Conservation (phyloP, 1,140 invertebrate species). For the Artemia franciscana region DNA sequence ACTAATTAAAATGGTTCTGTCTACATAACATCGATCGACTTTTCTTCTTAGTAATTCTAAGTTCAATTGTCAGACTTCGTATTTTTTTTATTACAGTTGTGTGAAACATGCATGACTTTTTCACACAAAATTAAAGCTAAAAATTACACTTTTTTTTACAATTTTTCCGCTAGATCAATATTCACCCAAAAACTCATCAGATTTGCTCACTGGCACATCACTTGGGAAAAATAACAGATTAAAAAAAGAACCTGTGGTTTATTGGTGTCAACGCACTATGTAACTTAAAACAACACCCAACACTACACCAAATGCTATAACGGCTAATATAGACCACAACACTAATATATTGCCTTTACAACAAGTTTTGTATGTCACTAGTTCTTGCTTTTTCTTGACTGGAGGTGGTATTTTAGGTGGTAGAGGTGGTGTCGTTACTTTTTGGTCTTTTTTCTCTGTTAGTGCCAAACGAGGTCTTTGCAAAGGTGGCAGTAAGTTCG, state of each 20-base stretch:
- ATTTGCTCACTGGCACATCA: too few relatives aligned
- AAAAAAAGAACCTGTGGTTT: neutral
- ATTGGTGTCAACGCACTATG: neutral
- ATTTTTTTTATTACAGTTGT: too few relatives aligned
- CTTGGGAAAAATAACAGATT: too few relatives aligned
- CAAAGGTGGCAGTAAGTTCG: conserved; percentile 7
- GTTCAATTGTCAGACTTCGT: too few relatives aligned
- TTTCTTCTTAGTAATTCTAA: too few relatives aligned
- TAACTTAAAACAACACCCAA: conserved; percentile 7
- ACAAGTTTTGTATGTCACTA: conserved; percentile 8
- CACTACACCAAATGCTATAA: conserved; percentile 9
- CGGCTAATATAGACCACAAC: conserved; percentile 8
- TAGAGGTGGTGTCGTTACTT: conserved; percentile 2
- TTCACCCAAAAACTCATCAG: too few relatives aligned
- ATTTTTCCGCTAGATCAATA: too few relatives aligned
- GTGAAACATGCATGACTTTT: too few relatives aligned
- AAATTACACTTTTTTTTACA: too few relatives aligned
- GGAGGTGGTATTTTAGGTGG: conserved; percentile 3
- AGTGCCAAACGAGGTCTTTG: conserved; percentile 4
- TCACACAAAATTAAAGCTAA: too few relatives aligned
- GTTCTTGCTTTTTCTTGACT: neutral
- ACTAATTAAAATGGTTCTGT: too few relatives aligned
- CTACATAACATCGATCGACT: too few relatives aligned
- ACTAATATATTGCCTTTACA: conserved; percentile 9
- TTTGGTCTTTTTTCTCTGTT: conserved; percentile 3